Evolutionary conservation across 2,888 invertebrate species (phyloP).

Genomic region (Diarsia mendica): DNA sequence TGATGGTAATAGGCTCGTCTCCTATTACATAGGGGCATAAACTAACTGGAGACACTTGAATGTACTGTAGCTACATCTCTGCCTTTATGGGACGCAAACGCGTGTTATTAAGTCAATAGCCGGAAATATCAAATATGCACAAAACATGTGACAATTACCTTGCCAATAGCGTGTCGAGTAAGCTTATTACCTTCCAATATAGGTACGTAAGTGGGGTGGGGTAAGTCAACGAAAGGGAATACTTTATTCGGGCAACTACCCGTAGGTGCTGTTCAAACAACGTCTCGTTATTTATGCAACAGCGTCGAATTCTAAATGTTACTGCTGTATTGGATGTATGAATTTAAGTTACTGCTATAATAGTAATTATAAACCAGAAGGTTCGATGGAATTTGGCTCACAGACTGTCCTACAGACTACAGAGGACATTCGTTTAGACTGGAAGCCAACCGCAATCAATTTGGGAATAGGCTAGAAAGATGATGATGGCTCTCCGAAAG

Average conservation of each 20-base stretch:
- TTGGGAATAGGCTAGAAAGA: no score
- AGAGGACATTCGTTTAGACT: not conserved
- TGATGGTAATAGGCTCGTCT: not conserved
- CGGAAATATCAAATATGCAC: conserved; percentile 18
- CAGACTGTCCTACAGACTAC: not conserved
- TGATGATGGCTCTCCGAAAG: not conserved
- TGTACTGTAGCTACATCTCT: no score
- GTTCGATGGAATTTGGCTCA: not conserved
- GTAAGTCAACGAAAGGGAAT: conserved; percentile 24
- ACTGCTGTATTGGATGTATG: conserved; percentile 16
- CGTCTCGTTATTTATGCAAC: conserved; percentile 39
- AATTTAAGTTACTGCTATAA: not conserved
- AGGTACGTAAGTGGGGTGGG: not conserved
- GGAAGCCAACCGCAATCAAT: no score
- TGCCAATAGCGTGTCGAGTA: conserved; percentile 6
- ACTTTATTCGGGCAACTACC: conserved; percentile 6
- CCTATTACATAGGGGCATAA: no score
- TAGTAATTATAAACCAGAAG: not conserved
- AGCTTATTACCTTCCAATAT: conserved; percentile 17
- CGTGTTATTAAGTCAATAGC: not conserved
- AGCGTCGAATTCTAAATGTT: conserved; percentile 20
- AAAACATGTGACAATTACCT: not conserved
- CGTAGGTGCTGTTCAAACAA: conserved; percentile 12
- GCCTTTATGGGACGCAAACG: not conserved
- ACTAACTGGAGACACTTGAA: no score